A percentile compares a stretch with the other conserved stretches of the same genome.
Evolutionary conservation across 2,888 invertebrate genomes (phyloP).

Genomic region (Oscheius onirici): DNA sequence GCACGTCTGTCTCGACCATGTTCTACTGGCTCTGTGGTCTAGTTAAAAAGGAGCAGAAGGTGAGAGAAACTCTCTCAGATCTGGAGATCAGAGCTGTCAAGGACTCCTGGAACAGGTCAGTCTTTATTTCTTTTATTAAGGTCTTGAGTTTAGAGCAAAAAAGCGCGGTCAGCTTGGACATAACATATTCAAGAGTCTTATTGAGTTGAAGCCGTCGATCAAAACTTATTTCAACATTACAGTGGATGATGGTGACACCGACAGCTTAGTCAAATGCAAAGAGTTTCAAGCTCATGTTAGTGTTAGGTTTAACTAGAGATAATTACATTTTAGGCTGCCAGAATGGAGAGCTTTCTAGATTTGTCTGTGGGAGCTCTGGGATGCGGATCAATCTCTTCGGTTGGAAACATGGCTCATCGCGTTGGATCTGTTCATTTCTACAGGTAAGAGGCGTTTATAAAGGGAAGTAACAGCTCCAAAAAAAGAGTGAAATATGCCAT

Average conservation of each 20-base stretch:
- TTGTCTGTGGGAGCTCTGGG: conserved; percentile 46
- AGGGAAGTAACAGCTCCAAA: no score
- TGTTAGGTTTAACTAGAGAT: background rate
- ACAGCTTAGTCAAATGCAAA: conserved; percentile 37
- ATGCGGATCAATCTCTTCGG: conserved; percentile 41
- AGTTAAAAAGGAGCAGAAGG: background rate
- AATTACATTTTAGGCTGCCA: conserved; percentile 33
- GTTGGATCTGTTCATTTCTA: conserved; percentile 52
- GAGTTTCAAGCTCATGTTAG: conserved; percentile 40
- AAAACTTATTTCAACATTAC: conserved; percentile 51
- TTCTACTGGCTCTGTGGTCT: conserved; percentile 24
- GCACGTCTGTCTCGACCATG: background rate
- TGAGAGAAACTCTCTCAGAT: background rate
- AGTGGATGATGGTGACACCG: conserved; percentile 35
- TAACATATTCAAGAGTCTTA: conserved; percentile 44
- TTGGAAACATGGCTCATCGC: conserved; percentile 48
- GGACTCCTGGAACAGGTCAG: conserved; percentile 10
- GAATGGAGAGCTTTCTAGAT: conserved; percentile 53
- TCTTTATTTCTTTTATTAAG: background rate
- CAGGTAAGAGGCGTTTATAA: no score
- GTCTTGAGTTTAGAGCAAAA: conserved; percentile 42
- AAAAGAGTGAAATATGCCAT: no score
- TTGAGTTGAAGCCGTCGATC: conserved; percentile 47
- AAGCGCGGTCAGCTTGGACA: conserved; percentile 43
- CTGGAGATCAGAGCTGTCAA: conserved; percentile 11